Conservation (phyloP, 1,140 invertebrate genomes). For the Laupala kohalensis region DNA sequence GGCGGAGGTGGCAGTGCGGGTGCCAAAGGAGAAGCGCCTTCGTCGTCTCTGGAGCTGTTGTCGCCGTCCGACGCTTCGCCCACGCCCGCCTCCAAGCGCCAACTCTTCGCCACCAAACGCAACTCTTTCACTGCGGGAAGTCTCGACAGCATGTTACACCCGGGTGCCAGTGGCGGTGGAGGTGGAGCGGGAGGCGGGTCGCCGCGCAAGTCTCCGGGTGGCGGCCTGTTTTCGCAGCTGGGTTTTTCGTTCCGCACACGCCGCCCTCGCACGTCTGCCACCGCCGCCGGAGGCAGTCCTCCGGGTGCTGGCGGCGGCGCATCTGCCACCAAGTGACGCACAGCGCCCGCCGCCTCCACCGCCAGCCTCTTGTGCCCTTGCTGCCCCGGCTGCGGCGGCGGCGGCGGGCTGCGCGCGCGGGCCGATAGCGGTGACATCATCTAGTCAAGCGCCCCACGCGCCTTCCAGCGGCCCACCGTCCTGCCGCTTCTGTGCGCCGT, state of each 20-base stretch:
- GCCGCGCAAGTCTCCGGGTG: not conserved
- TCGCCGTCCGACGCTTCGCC: not conserved
- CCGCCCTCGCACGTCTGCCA: not conserved
- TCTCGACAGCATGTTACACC: constrained; percentile 7
- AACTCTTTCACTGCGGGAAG: not conserved
- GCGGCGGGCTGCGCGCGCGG: too few relatives aligned
- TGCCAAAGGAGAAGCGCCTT: not conserved
- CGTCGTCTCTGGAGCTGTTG: constrained; percentile 4
- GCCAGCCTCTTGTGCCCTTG: not conserved
- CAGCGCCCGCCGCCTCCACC: too few relatives aligned
- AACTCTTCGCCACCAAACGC: not conserved
- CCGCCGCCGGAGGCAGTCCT: not conserved
- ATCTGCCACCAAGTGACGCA: not conserved
- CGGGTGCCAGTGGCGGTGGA: not conserved
- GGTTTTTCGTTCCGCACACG: not conserved
- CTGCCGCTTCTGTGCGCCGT: not conserved
- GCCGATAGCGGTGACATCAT: not conserved
- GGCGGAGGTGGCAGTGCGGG: not conserved
- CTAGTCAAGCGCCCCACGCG: not conserved
- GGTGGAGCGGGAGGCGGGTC: not conserved
- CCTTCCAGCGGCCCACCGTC: not conserved
- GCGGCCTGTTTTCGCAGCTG: not conserved
- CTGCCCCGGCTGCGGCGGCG: not conserved
- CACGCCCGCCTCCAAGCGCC: not conserved
- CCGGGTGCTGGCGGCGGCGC: not conserved